phyloP scores from a whole-genome alignment of 37 sponge, comb jelly and placozoan species.

The Spongilla lacustris region DNA sequence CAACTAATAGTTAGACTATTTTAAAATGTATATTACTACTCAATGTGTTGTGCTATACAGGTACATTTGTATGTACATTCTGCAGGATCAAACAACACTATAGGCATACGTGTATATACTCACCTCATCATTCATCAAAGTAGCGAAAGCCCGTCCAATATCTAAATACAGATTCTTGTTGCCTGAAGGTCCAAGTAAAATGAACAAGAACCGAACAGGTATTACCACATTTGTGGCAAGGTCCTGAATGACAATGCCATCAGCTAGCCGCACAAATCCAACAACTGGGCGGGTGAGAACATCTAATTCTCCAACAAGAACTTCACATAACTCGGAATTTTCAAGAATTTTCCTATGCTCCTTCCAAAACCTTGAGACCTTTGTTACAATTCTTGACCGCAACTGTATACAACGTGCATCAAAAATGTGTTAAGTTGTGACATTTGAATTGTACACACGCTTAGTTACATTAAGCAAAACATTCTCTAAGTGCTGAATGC shows the following conservation, averaged over 20 bases:
- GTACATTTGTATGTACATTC: background rate
- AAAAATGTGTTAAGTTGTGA: background rate
- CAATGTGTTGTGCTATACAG: slow-evolving; percentile 1
- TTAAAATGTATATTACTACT: background rate
- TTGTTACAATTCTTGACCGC: background rate
- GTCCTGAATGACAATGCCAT: slow-evolving; percentile 79
- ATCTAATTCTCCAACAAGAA: slow-evolving; percentile 94
- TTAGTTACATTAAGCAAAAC: background rate
- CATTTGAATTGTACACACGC: background rate
- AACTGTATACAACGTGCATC: background rate
- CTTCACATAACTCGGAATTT: slow-evolving; percentile 88
- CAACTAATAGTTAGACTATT: background rate
- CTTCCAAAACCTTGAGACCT: background rate
- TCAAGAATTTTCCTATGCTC: background rate
- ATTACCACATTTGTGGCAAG: slow-evolving; percentile 80
- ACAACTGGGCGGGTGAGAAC: slow-evolving; percentile 83
- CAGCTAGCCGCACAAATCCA: slow-evolving; percentile 88
- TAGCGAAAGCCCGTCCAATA: slow-evolving; percentile 91
- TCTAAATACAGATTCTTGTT: slow-evolving; percentile 81
- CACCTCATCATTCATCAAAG: slow-evolving; percentile 91
- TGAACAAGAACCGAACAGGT: slow-evolving; percentile 93
- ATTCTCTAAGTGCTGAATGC: background rate
- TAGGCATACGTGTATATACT: slow-evolving; percentile 6
- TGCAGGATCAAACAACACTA: background rate
- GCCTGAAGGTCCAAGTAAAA: slow-evolving; percentile 88